A percentile compares a stretch with the other conserved stretches of the same genome.
These are phyloP conservation scores for Calyptommatus sinebrachiatus DNA, from an alignment of 2,113 vertebrate species.

Conservation along the genomic window DNA sequence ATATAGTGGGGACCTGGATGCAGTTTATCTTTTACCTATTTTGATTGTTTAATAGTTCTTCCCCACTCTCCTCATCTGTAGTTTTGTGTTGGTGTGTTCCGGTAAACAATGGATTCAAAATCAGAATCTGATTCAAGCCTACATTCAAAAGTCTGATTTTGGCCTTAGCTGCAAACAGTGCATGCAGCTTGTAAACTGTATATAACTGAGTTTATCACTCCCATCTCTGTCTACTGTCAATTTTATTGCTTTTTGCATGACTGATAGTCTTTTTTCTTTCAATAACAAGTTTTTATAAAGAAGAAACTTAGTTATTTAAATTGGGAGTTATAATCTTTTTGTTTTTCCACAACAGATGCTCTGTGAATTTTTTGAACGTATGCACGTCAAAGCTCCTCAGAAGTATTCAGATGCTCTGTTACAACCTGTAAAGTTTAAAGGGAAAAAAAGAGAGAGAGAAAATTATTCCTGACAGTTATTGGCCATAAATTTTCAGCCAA, in stretches of 20 bases:
- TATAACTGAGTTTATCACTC: slow-evolving; percentile 1
- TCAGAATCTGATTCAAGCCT: neutral
- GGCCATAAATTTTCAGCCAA: slow-evolving; percentile 64
- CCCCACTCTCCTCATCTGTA: too few species aligned
- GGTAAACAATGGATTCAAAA: too few species aligned
- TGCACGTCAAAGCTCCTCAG: slow-evolving; percentile 76
- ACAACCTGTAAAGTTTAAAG: slow-evolving; percentile 74
- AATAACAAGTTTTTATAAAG: neutral
- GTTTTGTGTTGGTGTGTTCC: too few species aligned
- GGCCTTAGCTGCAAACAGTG: neutral
- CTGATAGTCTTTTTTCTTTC: slow-evolving; percentile 42
- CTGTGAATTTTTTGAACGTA: slow-evolving; percentile 80
- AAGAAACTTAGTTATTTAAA: slow-evolving; percentile 72
- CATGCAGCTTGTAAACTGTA: neutral
- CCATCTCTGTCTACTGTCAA: slow-evolving; percentile 8
- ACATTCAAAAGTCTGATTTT: neutral
- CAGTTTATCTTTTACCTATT: too few species aligned
- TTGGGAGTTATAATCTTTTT: slow-evolving; percentile 78
- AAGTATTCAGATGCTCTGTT: slow-evolving; percentile 75
- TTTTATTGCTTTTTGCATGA: slow-evolving; percentile 27
- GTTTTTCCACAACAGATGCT: slow-evolving; percentile 82
- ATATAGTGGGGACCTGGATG: too few species aligned
- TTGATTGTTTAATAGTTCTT: too few species aligned
- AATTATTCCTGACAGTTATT: slow-evolving; percentile 71
- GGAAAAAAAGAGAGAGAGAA: slow-evolving; percentile 72